These are phyloP conservation scores for Brachylomia viminalis DNA, from an alignment of 2,888 invertebrate species.

Conservation along the genomic window DNA sequence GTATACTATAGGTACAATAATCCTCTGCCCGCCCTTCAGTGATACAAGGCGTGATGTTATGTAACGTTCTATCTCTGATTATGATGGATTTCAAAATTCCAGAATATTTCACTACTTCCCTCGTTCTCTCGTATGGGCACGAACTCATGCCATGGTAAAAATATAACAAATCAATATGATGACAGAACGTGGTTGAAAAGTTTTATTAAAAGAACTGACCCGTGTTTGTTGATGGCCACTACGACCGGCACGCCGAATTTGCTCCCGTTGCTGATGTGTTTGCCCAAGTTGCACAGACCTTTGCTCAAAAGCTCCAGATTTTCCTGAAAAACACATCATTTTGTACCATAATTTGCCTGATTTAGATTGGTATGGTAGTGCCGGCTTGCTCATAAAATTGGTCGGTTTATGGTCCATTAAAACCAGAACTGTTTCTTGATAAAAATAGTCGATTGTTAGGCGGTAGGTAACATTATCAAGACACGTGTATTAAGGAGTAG, in stretches of 20 bases:
- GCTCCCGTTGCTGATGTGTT: conserved; percentile 97
- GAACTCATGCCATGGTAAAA: background rate
- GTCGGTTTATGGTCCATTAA: conserved; percentile 35
- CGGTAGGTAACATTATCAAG: background rate
- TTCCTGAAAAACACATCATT: conserved; percentile 89
- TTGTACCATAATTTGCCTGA: background rate
- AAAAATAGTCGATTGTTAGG: conserved; percentile 6
- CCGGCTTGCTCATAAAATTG: conserved; percentile 22
- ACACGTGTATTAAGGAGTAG: background rate
- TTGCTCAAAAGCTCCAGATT: conserved; percentile 96
- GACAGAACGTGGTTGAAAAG: background rate
- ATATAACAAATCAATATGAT: background rate
- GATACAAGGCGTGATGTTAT: background rate
- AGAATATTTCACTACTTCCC: background rate
- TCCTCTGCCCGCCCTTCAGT: background rate
- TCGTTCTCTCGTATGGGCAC: background rate
- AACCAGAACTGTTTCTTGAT: background rate
- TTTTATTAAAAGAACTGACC: conserved; percentile 83
- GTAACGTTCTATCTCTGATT: background rate
- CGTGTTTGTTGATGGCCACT: conserved; percentile 97
- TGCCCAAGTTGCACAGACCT: conserved; percentile 97
- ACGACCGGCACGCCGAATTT: conserved; percentile 98
- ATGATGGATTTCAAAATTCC: background rate
- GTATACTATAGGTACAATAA: background rate
- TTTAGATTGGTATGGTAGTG: conserved; percentile 1